Conservation (phyloP, 2,888 invertebrate genomes). For the Nomada fabriciana region DNA sequence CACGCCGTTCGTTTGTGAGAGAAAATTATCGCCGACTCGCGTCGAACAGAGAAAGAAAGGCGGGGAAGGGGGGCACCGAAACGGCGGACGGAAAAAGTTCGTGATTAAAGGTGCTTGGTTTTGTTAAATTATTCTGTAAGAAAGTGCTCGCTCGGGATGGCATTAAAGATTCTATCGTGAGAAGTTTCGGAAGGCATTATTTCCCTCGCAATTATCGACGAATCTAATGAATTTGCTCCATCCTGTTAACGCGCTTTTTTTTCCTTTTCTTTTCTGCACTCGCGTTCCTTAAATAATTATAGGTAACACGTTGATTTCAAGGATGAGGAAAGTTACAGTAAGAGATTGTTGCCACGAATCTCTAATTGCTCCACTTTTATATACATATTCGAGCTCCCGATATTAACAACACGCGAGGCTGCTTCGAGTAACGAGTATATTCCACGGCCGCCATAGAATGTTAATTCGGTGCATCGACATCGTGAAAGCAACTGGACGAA, state of each 20-base stretch:
- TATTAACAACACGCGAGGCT: slow-evolving; percentile 46
- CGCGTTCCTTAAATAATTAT: slow-evolving; percentile 17
- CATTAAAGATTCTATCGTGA: slow-evolving; percentile 51
- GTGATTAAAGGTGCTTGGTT: slow-evolving; percentile 74
- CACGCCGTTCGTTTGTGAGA: slow-evolving; percentile 28
- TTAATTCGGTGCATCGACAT: slow-evolving; percentile 53
- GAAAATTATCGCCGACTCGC: slow-evolving; percentile 57
- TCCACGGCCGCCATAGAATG: slow-evolving; percentile 47
- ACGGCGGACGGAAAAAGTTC: slow-evolving; percentile 63
- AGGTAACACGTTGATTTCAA: background rate
- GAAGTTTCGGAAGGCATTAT: slow-evolving; percentile 36
- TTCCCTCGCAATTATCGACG: slow-evolving; percentile 50
- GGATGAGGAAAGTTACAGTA: slow-evolving; percentile 30
- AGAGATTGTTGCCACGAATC: slow-evolving; percentile 31
- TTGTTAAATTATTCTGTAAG: slow-evolving; percentile 72
- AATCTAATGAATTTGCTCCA: slow-evolving; percentile 47
- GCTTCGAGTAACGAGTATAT: slow-evolving; percentile 35
- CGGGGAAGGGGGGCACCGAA: slow-evolving; percentile 33
- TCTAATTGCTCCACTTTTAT: slow-evolving; percentile 44
- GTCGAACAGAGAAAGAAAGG: slow-evolving; percentile 7
- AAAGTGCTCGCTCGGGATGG: slow-evolving; percentile 53
- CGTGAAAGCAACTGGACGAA: slow-evolving; percentile 45
- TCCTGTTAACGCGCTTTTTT: no score
- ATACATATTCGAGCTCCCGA: slow-evolving; percentile 21
- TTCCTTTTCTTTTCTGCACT: background rate